Evolutionary conservation across 92 coral and sea anemone genomes (phyloP).

Genomic region (Phenganax stokvisi): DNA sequence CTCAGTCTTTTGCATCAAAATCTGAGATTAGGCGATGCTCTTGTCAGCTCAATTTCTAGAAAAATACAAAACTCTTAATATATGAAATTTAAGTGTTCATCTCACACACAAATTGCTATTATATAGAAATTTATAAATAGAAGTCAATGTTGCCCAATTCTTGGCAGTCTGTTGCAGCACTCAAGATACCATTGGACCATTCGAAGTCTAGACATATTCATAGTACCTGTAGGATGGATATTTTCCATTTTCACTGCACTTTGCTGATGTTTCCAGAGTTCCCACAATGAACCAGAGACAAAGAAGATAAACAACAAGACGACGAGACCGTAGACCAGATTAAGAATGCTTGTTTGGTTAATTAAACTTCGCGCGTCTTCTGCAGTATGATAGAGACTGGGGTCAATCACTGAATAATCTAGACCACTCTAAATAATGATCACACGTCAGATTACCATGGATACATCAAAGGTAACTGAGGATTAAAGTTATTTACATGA

Average conservation of each 20-base stretch:
- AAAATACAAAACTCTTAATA: too few species aligned
- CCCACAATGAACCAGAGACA: constrained; percentile 23
- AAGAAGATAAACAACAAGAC: constrained; percentile 16
- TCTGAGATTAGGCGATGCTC: too few species aligned
- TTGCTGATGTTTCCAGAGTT: constrained; percentile 2
- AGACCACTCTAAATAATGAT: not conserved
- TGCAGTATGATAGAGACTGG: constrained; percentile 7
- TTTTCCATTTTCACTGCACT: not conserved
- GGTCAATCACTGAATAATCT: constrained; percentile 31
- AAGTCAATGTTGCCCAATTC: too few species aligned
- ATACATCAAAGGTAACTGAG: too few species aligned
- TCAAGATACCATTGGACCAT: too few species aligned
- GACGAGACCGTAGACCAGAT: constrained; percentile 18
- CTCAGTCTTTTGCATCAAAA: too few species aligned
- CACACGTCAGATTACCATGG: not conserved
- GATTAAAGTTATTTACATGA: too few species aligned
- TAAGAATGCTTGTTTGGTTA: constrained; percentile 20
- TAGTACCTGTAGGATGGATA: constrained; percentile 4
- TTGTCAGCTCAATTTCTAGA: too few species aligned
- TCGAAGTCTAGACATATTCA: not conserved
- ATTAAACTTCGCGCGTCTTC: constrained; percentile 24
- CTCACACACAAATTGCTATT: too few species aligned
- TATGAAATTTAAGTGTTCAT: too few species aligned
- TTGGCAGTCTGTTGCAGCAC: too few species aligned
- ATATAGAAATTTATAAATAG: too few species aligned